A percentile compares a stretch with the other conserved stretches of the same genome.
phyloP scores from a whole-genome alignment of 2,113 vertebrate genomes.

The Diphyllodes magnificus region DNA sequence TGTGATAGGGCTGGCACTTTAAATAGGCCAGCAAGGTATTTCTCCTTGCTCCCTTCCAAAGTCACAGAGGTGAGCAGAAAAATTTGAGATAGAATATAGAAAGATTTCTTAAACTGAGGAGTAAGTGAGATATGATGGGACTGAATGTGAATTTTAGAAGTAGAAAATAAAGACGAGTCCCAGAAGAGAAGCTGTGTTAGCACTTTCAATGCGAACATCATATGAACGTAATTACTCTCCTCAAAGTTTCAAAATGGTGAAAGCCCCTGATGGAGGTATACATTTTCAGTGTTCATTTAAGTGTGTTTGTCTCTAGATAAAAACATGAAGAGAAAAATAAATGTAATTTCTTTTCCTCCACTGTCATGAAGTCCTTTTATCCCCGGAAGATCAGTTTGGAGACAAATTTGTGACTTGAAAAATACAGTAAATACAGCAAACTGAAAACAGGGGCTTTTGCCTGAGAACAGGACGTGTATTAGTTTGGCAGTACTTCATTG shows the following conservation, averaged over 20 bases:
- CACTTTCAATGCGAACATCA: fast-evolving
- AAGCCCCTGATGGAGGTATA: neutral
- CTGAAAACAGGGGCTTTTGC: neutral
- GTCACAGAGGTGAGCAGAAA: neutral
- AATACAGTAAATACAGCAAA: neutral
- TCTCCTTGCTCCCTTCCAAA: neutral
- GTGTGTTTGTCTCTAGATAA: neutral
- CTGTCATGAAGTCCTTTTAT: neutral
- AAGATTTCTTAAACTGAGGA: neutral
- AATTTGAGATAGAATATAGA: neutral
- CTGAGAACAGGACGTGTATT: fast-evolving
- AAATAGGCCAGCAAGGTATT: neutral
- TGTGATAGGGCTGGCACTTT: neutral
- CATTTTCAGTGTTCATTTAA: neutral
- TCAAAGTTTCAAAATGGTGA: neutral
- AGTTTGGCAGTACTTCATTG: neutral
- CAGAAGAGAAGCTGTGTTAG: neutral
- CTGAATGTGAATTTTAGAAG: neutral
- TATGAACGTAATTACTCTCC: neutral
- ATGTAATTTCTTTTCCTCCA: neutral
- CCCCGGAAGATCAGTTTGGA: neutral
- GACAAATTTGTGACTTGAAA: neutral
- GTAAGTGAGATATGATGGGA: neutral
- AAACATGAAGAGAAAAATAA: neutral
- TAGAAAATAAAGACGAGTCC: neutral